phyloP scores from a whole-genome alignment of 2,888 invertebrate genomes.

The Chloroclystis v-ata region DNA sequence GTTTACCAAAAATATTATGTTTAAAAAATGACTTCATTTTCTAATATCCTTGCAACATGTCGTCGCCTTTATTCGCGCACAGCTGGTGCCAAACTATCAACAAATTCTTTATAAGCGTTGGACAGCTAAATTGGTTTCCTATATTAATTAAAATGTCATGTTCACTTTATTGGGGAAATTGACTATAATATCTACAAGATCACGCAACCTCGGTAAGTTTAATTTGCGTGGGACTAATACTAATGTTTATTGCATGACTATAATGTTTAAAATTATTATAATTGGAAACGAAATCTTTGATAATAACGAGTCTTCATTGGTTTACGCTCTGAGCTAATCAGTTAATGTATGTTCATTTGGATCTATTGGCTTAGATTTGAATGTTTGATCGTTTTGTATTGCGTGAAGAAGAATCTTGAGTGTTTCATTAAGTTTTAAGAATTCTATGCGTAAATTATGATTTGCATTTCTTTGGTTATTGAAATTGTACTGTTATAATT shows the following conservation, averaged over 20 bases:
- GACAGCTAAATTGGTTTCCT: conserved; percentile 42
- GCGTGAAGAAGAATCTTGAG: too few species aligned
- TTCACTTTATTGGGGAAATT: conserved; percentile 26
- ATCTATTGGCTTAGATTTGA: background rate
- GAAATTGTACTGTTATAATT: too few species aligned
- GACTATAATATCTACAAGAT: conserved; percentile 7
- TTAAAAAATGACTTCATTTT: too few species aligned
- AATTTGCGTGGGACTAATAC: conserved; percentile 28
- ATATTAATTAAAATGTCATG: conserved; percentile 42
- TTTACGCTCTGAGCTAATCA: background rate
- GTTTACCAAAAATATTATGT: too few species aligned
- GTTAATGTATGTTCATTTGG: background rate
- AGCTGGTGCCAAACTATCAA: conserved; percentile 55
- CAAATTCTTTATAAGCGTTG: conserved; percentile 42
- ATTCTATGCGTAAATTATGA: too few species aligned
- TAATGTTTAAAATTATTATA: conserved; percentile 20
- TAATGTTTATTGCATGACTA: conserved; percentile 19
- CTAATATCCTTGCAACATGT: background rate
- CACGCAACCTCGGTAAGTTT: conserved; percentile 11
- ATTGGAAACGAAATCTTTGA: conserved; percentile 13
- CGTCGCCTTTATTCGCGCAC: conserved; percentile 42
- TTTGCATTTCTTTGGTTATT: too few species aligned
- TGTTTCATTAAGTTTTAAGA: too few species aligned
- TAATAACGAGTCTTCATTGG: conserved; percentile 6
- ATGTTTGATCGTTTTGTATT: too few species aligned